Conservation (phyloP, 2,113 vertebrate genomes). For the Montifringilla adamsi region DNA sequence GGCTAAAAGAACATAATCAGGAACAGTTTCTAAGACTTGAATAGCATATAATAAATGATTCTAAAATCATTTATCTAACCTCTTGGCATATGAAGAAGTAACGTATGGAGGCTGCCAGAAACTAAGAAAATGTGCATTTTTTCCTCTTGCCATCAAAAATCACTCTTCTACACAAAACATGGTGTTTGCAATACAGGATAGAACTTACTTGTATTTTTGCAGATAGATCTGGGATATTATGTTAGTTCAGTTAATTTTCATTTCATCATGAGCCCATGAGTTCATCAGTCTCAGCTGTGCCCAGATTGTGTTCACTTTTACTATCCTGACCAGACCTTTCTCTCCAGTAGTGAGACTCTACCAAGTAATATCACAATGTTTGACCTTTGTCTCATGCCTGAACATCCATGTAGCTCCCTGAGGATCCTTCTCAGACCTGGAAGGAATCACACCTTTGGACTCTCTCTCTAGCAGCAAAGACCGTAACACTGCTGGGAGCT, state of each 20-base stretch:
- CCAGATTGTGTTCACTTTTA: background rate
- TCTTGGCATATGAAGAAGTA: background rate
- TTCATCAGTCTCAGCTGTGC: background rate
- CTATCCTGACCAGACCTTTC: background rate
- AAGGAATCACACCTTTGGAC: background rate
- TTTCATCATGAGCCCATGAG: background rate
- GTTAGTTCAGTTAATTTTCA: background rate
- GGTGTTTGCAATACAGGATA: background rate
- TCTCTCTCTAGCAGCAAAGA: background rate
- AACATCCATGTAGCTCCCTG: background rate
- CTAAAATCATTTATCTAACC: background rate
- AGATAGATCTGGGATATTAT: background rate
- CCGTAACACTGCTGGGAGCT: background rate
- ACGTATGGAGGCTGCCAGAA: background rate
- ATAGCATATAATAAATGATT: background rate
- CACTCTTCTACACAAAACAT: background rate
- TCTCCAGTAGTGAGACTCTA: background rate
- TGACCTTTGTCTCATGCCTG: background rate
- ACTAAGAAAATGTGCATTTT: background rate
- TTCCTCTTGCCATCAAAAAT: background rate
- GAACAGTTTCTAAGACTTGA: background rate
- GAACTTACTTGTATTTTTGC: background rate
- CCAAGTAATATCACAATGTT: background rate
- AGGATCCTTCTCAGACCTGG: background rate
- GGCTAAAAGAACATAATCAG: background rate